Evolutionary conservation across 37 sponge, comb jelly and placozoan genomes (phyloP).

Genomic region (Diacarnus erythraeanus): DNA sequence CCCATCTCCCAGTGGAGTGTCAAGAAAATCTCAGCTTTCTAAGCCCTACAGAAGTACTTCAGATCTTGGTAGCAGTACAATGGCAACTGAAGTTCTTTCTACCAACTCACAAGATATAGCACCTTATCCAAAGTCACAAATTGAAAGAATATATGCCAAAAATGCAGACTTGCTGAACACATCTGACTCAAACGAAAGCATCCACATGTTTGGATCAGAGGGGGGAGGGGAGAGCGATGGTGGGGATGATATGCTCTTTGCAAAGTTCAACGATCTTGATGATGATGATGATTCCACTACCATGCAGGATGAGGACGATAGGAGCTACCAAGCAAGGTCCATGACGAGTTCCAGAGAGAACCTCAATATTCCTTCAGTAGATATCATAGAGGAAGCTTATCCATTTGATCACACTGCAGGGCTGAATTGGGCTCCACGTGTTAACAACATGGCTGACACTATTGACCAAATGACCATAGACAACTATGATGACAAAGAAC

Average conservation of each 20-base stretch:
- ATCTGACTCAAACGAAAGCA: conserved; percentile 55
- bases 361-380: conserved; percentile 10
- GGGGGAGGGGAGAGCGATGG: conserved; percentile 79
- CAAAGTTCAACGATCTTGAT: conserved; percentile 41
- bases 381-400: conserved; percentile 5
- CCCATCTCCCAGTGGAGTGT: background rate
- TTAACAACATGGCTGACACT: conserved; percentile 8
- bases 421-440: conserved; percentile 25
- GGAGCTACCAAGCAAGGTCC: background rate
- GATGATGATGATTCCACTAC: conserved; percentile 47
- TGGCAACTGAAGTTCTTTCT: conserved; percentile 52
- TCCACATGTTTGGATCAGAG: conserved; percentile 75
- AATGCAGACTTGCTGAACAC: conserved; percentile 43
- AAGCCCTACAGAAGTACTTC: conserved; percentile 54
- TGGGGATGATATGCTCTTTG: conserved; percentile 52
- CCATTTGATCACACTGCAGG: background rate
- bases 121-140: conserved; percentile 51
- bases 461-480: conserved; percentile 19
- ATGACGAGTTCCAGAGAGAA: background rate
- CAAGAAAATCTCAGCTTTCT: conserved; percentile 6
- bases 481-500: background rate
- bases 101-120: background rate
- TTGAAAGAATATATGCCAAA: conserved; percentile 54
- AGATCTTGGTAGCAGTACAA: conserved; percentile 49
- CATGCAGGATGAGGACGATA: conserved; percentile 35